Conservation (phyloP, 2,797 vertebrate species). For the Hylomyscus alleni region DNA sequence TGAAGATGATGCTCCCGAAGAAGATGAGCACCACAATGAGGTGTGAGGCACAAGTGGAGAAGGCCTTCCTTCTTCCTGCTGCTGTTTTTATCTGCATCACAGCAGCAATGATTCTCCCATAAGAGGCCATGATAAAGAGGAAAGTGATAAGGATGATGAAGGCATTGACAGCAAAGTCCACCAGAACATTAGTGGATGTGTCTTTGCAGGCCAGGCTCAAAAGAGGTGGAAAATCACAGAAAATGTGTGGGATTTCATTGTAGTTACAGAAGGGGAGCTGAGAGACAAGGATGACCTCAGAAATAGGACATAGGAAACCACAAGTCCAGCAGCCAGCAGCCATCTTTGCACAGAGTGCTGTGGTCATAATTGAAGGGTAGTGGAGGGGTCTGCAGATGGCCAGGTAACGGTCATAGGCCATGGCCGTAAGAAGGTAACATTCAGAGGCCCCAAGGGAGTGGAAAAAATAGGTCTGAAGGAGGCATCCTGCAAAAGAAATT, state of each 20-base stretch:
- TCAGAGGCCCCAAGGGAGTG: slow-evolving; percentile 82
- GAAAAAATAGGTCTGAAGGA: slow-evolving; percentile 85
- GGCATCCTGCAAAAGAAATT: slow-evolving; percentile 82
- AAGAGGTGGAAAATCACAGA: slow-evolving; percentile 82
- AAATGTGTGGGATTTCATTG: slow-evolving; percentile 81
- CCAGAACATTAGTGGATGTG: slow-evolving; percentile 76
- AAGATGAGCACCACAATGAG: slow-evolving; percentile 77
- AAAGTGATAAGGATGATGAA: slow-evolving; percentile 80
- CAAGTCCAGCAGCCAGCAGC: slow-evolving; percentile 74
- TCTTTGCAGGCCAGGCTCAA: slow-evolving; percentile 78
- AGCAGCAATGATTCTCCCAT: slow-evolving; percentile 73
- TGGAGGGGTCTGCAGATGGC: slow-evolving; percentile 83
- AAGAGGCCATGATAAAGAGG: slow-evolving; percentile 78
- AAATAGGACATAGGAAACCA: slow-evolving; percentile 79
- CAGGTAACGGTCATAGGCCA: slow-evolving; percentile 82
- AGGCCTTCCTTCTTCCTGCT: slow-evolving; percentile 73
- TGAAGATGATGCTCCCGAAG: slow-evolving; percentile 82
- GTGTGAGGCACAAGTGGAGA: slow-evolving; percentile 79
- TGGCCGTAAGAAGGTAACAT: slow-evolving; percentile 82
- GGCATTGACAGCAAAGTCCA: slow-evolving; percentile 78
- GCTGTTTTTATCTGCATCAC: slow-evolving; percentile 78
- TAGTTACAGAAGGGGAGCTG: slow-evolving; percentile 80
- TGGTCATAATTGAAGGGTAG: slow-evolving; percentile 81
- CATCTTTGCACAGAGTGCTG: slow-evolving; percentile 70
- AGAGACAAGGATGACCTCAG: slow-evolving; percentile 79